Conservation (phyloP, 2,888 invertebrate species). For the Sarcophaga subvicina region DNA sequence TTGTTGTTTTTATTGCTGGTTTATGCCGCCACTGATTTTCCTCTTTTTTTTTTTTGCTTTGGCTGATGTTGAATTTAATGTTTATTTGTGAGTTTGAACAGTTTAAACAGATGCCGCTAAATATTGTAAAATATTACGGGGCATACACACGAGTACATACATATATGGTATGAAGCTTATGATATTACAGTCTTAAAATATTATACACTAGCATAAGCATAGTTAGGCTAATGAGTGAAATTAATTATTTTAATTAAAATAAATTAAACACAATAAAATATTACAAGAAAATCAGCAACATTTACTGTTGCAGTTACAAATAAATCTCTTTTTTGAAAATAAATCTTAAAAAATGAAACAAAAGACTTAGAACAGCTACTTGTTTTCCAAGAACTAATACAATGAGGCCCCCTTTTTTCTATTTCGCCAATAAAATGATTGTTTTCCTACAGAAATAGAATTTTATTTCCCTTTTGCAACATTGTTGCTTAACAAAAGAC, state of each 20-base stretch:
- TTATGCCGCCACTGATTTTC: too few species aligned
- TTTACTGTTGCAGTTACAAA: not conserved
- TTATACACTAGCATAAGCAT: not conserved
- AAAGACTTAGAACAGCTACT: too few species aligned
- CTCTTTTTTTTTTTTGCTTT: too few species aligned
- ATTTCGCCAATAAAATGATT: too few species aligned
- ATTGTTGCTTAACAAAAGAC: slow-evolving; percentile 17
- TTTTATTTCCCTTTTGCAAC: too few species aligned
- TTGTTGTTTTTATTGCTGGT: not conserved
- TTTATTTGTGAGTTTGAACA: slow-evolving; percentile 20
- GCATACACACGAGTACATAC: too few species aligned
- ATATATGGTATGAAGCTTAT: not conserved
- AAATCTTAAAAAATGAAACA: too few species aligned
- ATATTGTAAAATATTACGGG: slow-evolving; percentile 25
- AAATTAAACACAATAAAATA: not conserved
- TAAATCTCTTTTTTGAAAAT: too few species aligned
- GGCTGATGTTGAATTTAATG: slow-evolving; percentile 8
- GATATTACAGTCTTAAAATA: too few species aligned
- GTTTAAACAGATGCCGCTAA: slow-evolving; percentile 35
- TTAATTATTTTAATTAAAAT: not conserved
- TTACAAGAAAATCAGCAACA: not conserved
- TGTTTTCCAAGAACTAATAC: too few species aligned
- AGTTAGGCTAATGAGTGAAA: not conserved
- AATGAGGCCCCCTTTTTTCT: too few species aligned
- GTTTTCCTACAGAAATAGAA: too few species aligned